A percentile compares a stretch with the other conserved stretches of the same genome.
Conservation (phyloP, 2,113 vertebrate species). For the Esox niger region DNA sequence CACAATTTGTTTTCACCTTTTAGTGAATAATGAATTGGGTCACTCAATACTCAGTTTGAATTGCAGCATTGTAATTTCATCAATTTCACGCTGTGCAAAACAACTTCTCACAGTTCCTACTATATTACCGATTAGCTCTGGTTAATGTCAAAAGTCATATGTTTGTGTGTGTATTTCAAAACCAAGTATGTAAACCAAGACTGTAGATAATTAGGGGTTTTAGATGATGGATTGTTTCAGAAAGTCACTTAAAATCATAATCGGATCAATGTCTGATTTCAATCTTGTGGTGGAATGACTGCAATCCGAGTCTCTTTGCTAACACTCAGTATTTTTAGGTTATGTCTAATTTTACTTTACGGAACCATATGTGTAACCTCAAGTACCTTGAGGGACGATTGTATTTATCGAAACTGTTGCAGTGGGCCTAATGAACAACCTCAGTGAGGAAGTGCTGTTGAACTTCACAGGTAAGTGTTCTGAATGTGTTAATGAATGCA, state of each 20-base stretch:
- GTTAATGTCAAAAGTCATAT: too few species aligned
- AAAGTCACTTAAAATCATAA: too few species aligned
- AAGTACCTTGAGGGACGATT: neutral
- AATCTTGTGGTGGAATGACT: too few species aligned
- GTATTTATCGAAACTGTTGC: neutral
- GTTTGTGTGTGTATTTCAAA: too few species aligned
- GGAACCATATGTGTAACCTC: neutral
- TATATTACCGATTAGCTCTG: neutral
- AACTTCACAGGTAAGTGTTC: neutral
- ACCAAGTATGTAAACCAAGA: too few species aligned
- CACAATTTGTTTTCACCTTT: constrained; percentile 25
- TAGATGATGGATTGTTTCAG: too few species aligned
- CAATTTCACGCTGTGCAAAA: neutral
- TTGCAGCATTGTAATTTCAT: neutral
- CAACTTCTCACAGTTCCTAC: neutral
- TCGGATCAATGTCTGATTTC: too few species aligned
- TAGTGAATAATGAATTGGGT: neutral
- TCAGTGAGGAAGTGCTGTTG: neutral
- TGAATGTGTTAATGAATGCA: neutral
- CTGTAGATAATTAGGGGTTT: too few species aligned
- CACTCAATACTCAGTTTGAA: neutral
- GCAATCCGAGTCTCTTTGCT: too few species aligned
- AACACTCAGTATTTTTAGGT: neutral
- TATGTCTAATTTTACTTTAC: neutral
- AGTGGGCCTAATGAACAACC: too few species aligned